Evolutionary conservation across 2,888 invertebrate species (phyloP), one percentile per base, ranked within the genome.

Genomic region (Myopa testacea): DNA sequence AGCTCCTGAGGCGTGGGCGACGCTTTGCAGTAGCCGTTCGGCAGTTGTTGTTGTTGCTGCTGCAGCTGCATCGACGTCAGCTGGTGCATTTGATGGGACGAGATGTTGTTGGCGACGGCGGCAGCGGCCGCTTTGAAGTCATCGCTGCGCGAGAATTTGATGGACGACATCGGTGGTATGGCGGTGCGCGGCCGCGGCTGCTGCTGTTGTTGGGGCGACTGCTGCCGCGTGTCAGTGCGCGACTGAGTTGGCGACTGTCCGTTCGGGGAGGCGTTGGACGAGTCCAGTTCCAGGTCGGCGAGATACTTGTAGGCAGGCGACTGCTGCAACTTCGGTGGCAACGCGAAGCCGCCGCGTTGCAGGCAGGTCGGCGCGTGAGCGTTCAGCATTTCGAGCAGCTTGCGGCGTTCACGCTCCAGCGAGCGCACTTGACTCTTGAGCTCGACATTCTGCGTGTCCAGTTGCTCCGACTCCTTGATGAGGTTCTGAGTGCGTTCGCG

Each of bases 401-500:
- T 93, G 81, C 93, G 92, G 85, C 94, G 92, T 87, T 96, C 94
- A 75, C 92, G 93, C 90, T 96, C 95, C 85, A 96, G 90, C 84
- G 94, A 93, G 89, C 95, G 94, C 65, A 96, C 93, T 89, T 96
- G 95, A 80, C 92, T 92, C 89, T 96, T 96, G 79, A 96, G 90
- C 85, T 95, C 95, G 80, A 94, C 92, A 87, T 96, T 96, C 90
- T 96, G 96, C 77, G 93, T 93, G 88, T 96, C 96, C 80, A 96
- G 90, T 73, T 93, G 93, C 89, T 96, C 96, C 74, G 96, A 95
- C 90, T 97, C 96, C 81, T 93, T 93, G 83, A 96, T 94, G 82
- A 97, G 90, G 86, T 96, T 96, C 83, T 94, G 93, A 2, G 96
- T 96, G 82, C 95, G 93, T 87, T 96, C 96, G 60, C 97, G 94